Percentiles rank a stretch among this genome's conserved stretches.
Conservation (phyloP, 2,113 vertebrate genomes). For the Dromiciops gliroides region DNA sequence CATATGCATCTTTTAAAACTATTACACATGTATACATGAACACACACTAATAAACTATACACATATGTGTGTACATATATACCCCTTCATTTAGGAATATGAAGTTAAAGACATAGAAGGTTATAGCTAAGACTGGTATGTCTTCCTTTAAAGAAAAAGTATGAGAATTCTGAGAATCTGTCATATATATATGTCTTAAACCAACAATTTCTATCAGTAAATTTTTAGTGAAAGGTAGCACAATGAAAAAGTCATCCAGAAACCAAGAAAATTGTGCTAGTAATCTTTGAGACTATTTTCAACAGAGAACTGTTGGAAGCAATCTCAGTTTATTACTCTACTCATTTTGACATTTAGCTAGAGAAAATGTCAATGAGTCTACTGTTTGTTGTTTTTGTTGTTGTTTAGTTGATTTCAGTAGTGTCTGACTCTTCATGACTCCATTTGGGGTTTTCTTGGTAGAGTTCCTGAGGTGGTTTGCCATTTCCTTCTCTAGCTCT, state of each 20-base stretch:
- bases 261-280: not conserved
- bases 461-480: not conserved
- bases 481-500: not conserved
- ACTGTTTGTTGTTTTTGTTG: not conserved
- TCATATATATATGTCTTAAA: not conserved
- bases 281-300: not conserved
- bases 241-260: not conserved
- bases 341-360: not conserved
- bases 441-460: not conserved
- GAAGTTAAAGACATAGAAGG: not conserved
- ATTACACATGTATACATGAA: not conserved
- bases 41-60: not conserved
- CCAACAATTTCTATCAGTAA: not conserved
- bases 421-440: not conserved
- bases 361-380: not conserved
- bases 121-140: not conserved
- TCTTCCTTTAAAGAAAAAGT: not conserved
- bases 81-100: not conserved
- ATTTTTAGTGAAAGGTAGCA: constrained; percentile 36
- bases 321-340: not conserved
- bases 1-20: not conserved
- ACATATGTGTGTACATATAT: not conserved
- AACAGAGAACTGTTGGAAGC: not conserved
- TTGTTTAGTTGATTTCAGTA: not conserved
- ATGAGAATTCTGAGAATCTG: not conserved